Base-by-base conservation (phyloP, 2,888 invertebrate species). In the Hirtodrosophila histrioides region DNA sequence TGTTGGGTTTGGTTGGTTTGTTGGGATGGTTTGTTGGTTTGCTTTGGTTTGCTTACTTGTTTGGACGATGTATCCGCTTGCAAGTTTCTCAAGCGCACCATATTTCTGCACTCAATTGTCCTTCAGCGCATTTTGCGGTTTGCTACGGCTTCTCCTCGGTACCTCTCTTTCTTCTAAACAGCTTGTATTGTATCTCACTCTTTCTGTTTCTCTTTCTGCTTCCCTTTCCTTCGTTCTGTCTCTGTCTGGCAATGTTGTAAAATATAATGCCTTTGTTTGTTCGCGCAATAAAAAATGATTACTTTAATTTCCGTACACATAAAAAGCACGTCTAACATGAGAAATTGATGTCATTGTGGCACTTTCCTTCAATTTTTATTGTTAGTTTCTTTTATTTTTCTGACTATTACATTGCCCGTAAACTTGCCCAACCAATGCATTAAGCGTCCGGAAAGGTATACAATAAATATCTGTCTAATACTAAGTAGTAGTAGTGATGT, bases 181-280 rank as follows among this genome's bases (percentile, higher is more conserved):
- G 11, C 37, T 17, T 53, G 35, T 29, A 2, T 2, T n/a, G n/a
- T 35, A 24, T 5, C 33, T n/a, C 35, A 37, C 7, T 27, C 8
- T 33, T 3, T 37, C 24, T 11, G 10, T 41, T 10, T 6, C 3
- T 36, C n/a, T 3, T 36, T 27, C n/a, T 37, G 9, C 12, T 33
- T 11, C 37, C 17, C 17, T 17, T 17, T 17, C 17, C 17, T 17
- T 17, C 17, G 17, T 2, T 17, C 17, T 17, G 17, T 31, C 4
- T 24, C 7, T 11, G 7, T 27, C n/a, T 33, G 11, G 49, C 54
- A 37, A 54, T 55, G 75, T 46, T 71, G 78, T 86, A 78, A 84
- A 81, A 81, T 78, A 75, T 81, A 88, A 84, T 84, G 88, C 87
- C 69, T 86, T 88, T 86, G 84, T 88, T 86, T 84, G 88, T 73